Conservation (phyloP, 1,140 invertebrate species). For the Calephelis nemesis region DNA sequence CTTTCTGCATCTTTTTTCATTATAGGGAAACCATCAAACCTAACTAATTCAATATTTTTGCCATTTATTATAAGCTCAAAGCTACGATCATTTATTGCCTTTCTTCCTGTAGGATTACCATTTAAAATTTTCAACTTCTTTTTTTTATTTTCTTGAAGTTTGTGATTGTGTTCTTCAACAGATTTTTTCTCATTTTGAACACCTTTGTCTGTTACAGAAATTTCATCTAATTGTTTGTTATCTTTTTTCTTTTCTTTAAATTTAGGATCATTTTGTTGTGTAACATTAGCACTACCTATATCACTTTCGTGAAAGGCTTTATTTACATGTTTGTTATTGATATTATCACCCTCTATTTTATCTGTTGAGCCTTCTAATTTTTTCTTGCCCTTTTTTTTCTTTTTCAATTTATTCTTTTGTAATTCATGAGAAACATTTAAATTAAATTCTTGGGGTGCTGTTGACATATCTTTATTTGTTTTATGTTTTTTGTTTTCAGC, state of each 20-base stretch:
- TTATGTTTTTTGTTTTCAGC: slow-evolving; percentile 25
- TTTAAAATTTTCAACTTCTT: slow-evolving; percentile 44
- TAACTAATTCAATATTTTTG: slow-evolving; percentile 81
- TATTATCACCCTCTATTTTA: slow-evolving; percentile 1
- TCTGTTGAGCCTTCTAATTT: slow-evolving; percentile 1
- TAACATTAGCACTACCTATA: slow-evolving; percentile 18
- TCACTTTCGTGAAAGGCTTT: slow-evolving; percentile 22
- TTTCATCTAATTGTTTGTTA: slow-evolving; percentile 7
- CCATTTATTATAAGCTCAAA: slow-evolving; percentile 83
- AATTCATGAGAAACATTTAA: neutral
- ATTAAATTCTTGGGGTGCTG: slow-evolving; percentile 3
- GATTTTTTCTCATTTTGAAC: slow-evolving; percentile 9
- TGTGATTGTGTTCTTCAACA: slow-evolving; percentile 8
- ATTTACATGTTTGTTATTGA: neutral
- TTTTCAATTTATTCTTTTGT: slow-evolving; percentile 28
- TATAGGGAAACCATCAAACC: slow-evolving; percentile 85
- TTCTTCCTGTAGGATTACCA: slow-evolving; percentile 66
- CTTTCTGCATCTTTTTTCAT: slow-evolving; percentile 86
- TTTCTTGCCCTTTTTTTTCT: slow-evolving; percentile 26
- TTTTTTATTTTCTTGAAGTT: slow-evolving; percentile 28
- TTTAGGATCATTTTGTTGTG: neutral
- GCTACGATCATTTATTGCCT: slow-evolving; percentile 67
- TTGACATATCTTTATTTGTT: slow-evolving; percentile 2
- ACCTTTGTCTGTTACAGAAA: neutral
- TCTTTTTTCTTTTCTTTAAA: slow-evolving; percentile 25